These are phyloP conservation scores for Rhopalosiphum maidis DNA, from an alignment of 1,140 invertebrate genomes.

Conservation along the genomic window DNA sequence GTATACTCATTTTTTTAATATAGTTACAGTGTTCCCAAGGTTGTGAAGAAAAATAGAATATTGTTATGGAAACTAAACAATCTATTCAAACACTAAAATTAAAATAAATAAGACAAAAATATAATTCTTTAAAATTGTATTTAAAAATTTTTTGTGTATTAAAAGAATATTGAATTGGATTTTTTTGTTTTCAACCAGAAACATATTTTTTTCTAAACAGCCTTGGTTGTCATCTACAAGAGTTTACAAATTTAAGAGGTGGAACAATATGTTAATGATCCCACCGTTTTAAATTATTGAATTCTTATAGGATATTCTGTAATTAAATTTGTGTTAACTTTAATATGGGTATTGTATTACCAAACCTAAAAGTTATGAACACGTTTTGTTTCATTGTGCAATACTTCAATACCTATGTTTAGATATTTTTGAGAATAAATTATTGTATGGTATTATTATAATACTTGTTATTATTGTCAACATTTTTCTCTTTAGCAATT, in stretches of 20 bases:
- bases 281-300: neutral
- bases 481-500: neutral
- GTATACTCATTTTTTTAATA: neutral
- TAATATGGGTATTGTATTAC: slow-evolving; percentile 1
- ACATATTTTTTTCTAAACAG: neutral
- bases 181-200: neutral
- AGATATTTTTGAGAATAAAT: slow-evolving; percentile 19
- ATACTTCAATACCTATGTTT: neutral
- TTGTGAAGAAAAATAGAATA: neutral
- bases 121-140: no score
- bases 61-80: neutral
- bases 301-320: neutral
- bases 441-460: neutral
- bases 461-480: neutral
- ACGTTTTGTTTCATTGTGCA: slow-evolving; percentile 9
- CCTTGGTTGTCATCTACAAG: neutral
- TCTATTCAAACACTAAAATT: neutral
- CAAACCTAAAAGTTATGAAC: neutral
- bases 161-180: neutral
- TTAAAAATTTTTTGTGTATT: neutral
- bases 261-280: neutral
- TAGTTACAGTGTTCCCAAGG: neutral
- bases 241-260: neutral
- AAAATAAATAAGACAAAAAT: neutral
- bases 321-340: neutral